These are phyloP conservation scores for Rhabdomys pumilio DNA, from an alignment of 2,797 vertebrate species.

Conservation along the genomic window DNA sequence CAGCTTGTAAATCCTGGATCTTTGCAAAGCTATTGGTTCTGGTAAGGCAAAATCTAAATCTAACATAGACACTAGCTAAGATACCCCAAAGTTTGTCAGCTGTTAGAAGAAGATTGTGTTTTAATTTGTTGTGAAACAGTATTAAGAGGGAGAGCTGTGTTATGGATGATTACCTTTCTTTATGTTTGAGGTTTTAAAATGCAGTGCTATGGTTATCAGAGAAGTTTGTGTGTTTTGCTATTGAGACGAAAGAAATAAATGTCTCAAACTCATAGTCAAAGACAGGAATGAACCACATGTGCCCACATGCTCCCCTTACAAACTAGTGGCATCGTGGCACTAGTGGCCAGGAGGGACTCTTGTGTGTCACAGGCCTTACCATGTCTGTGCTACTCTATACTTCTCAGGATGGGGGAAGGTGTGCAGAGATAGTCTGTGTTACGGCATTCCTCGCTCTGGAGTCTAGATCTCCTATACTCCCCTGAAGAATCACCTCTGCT, in stretches of 20 bases:
- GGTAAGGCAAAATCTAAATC: neutral
- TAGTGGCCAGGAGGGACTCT: neutral
- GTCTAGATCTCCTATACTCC: neutral
- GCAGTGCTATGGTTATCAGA: neutral
- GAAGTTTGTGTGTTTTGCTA: neutral
- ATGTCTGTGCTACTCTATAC: neutral
- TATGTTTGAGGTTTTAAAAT: conserved; percentile 39
- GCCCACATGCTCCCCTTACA: neutral
- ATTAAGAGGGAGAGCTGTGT: neutral
- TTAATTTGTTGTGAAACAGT: conserved; percentile 48
- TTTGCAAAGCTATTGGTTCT: conserved; percentile 49
- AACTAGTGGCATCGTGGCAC: neutral
- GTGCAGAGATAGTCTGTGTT: neutral
- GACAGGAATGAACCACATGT: neutral
- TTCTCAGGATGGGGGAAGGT: neutral
- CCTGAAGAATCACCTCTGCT: neutral
- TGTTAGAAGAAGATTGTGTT: conserved; percentile 55
- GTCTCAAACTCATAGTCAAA: conserved; percentile 27
- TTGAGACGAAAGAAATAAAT: neutral
- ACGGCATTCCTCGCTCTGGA: neutral
- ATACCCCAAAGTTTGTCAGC: neutral
- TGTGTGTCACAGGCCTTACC: neutral
- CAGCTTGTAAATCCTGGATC: neutral
- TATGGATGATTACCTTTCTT: conserved; percentile 8
- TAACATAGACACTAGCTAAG: conserved; percentile 22